Evolutionary conservation across 2,113 vertebrate genomes (phyloP).

Genomic region (Elgaria multicarinata): DNA sequence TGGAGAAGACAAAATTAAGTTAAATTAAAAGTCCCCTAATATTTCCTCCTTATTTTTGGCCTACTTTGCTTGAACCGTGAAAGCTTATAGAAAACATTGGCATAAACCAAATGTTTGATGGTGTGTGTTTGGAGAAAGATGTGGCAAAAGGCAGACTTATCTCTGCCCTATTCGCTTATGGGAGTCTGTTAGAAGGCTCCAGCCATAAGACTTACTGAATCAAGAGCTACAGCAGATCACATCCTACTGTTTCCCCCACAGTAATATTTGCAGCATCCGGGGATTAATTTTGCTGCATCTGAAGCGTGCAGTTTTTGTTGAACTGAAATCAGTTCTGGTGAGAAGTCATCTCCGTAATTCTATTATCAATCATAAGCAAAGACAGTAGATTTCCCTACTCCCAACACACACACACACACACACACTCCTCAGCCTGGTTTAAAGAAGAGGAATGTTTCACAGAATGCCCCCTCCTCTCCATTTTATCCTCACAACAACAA

Average conservation of each 20-base stretch:
- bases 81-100: not conserved
- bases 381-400: not conserved
- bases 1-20: too few species aligned
- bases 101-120: not conserved
- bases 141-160: not conserved
- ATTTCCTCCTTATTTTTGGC: not conserved
- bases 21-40: too few species aligned
- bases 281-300: not conserved
- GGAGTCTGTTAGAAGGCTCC: too few species aligned
- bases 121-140: too few species aligned
- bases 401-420: too few species aligned
- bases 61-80: not conserved
- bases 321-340: not conserved
- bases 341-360: not conserved
- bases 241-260: not conserved
- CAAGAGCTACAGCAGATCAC: too few species aligned
- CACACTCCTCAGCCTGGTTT: not conserved
- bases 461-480: too few species aligned
- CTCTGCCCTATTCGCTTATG: not conserved
- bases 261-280: too few species aligned
- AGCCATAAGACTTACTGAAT: too few species aligned
- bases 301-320: not conserved
- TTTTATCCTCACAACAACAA: too few species aligned
- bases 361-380: constrained; percentile 1
- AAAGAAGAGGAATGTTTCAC: not conserved